Evolutionary conservation across 1,140 invertebrate genomes (phyloP).

Genomic region (Parapsyche elsis): DNA sequence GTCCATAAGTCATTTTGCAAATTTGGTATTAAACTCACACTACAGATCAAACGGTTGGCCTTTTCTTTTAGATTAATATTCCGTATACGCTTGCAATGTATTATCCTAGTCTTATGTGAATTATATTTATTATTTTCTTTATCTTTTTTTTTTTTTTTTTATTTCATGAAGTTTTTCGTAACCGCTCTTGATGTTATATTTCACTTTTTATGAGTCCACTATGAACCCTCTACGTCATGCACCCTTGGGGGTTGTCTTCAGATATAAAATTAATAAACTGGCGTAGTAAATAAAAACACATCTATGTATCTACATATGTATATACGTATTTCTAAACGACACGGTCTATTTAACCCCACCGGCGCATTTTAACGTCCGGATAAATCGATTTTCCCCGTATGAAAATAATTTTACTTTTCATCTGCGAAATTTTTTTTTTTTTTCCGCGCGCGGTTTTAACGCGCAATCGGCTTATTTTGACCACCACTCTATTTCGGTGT

Average conservation of each 20-base stretch:
- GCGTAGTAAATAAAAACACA: neutral
- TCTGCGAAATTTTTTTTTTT: neutral
- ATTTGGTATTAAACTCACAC: no score
- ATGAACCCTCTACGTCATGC: neutral
- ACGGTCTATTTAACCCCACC: no score
- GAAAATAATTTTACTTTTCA: neutral
- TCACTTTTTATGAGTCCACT: constrained; percentile 17
- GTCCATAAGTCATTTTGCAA: no score
- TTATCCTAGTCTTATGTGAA: neutral
- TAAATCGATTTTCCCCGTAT: neutral
- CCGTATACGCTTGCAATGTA: no score
- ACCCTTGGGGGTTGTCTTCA: constrained; percentile 13
- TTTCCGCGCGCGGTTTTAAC: no score
- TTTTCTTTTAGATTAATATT: no score
- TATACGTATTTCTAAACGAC: neutral
- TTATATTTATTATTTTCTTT: neutral
- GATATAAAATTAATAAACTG: constrained; percentile 18
- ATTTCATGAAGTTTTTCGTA: neutral
- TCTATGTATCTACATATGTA: neutral
- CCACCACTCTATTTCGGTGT: neutral
- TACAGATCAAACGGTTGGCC: no score
- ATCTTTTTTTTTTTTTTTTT: neutral
- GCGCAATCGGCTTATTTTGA: neutral
- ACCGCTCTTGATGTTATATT: neutral
- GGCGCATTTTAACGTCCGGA: no score